Evolutionary conservation across 2,113 vertebrate genomes (phyloP), one percentile per base, ranked within the genome.

Genomic region (Nanorana parkeri): DNA sequence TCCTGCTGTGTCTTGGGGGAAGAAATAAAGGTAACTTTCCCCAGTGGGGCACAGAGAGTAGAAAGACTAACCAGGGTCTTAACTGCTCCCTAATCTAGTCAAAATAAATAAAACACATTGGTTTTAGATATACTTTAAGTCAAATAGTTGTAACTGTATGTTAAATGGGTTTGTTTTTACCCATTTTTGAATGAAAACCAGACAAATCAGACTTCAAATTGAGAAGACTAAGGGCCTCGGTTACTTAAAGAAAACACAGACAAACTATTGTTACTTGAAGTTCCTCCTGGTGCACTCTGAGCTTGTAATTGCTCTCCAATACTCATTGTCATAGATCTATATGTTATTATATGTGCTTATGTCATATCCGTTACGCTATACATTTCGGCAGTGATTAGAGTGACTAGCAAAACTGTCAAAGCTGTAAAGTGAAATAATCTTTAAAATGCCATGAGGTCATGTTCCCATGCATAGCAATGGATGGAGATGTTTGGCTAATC

Each of bases 251-350:
- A 63, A 67, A 67, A 32, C n/a, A 58, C 11, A 73, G 41, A 10
- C 24, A 73, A 29, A 56, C 52, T 55, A 73, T 73, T 73, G 69
- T 73, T 73, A 23, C 28, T 56, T 73, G 52, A 73, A 55, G 69
- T n/a, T 19, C 19, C 69, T 73, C 65, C 20, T 67, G 65, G 65
- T 32, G 20, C 65, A 67, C n/a, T 19, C 36, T 56, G 69, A 73
- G 69, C 69, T 73, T 73, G 69, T 73, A 73, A 73, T 73, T 20
- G 29, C 69, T 56, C 13, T 32, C 52, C 20, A 28, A 56, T 32
- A 73, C 24, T 73, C 29, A 73, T 54, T 73, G 69, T 58, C 69
- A 73, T 32, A 73, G 10, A 56, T 73, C 69, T 73, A 58, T 58
- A 58, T 73, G 55, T 47, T 29, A n/a, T 56, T n/a, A 73, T 58